These are phyloP conservation scores for Antheraea assamensis DNA, from an alignment of 2,888 invertebrate species.

Conservation along the genomic window DNA sequence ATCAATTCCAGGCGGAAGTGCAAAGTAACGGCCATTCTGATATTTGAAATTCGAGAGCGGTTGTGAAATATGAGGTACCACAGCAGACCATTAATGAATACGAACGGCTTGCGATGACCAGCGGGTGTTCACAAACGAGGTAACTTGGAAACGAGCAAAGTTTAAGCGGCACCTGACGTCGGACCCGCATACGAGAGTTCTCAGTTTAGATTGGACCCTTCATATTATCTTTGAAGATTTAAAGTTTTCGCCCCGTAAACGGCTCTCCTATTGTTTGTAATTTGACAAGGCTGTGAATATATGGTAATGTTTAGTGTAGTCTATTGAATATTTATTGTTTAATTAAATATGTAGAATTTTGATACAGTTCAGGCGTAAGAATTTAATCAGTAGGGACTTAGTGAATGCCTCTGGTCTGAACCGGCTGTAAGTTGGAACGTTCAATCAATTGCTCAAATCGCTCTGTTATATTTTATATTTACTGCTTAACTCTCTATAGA, in stretches of 20 bases:
- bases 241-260: conserved; percentile 26
- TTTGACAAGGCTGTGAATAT: background rate
- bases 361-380: too few species aligned
- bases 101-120: conserved; percentile 41
- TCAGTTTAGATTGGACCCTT: conserved; percentile 47
- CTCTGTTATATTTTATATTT: too few species aligned
- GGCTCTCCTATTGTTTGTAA: conserved; percentile 10
- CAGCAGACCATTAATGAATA: conserved; percentile 32
- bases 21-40: background rate
- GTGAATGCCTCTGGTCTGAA: too few species aligned
- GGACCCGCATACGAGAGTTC: conserved; percentile 30
- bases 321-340: too few species aligned
- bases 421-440: too few species aligned
- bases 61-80: background rate
- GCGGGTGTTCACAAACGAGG: conserved; percentile 47
- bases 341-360: too few species aligned
- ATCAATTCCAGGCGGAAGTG: too few species aligned
- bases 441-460: too few species aligned
- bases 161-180: conserved; percentile 48
- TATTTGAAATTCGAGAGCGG: background rate
- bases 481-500: too few species aligned
- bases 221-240: conserved; percentile 34
- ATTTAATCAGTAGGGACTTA: too few species aligned
- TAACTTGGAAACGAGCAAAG: conserved; percentile 50
- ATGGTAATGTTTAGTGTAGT: background rate